Evolutionary conservation across 53 echinoderm and acorn worm genomes (phyloP).

Genomic region (Astropecten irregularis): DNA sequence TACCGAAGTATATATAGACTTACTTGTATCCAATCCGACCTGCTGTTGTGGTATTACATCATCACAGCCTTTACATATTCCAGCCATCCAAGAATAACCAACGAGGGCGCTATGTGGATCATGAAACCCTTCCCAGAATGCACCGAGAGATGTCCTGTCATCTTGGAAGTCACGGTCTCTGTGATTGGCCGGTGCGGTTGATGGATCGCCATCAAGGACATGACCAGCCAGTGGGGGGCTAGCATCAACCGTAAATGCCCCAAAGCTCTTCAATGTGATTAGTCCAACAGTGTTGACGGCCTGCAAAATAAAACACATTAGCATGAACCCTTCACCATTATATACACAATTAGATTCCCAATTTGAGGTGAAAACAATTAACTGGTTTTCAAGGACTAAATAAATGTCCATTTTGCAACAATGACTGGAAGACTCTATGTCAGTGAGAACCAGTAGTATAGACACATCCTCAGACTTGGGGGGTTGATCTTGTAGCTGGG

Average conservation of each 20-base stretch:
- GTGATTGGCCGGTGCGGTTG: neutral
- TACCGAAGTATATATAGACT: too few relatives aligned
- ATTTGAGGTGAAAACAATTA: neutral
- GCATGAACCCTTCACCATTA: neutral
- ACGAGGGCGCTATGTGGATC: slow-evolving; percentile 42
- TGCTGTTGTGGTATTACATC: slow-evolving; percentile 44
- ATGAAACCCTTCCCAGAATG: slow-evolving; percentile 64
- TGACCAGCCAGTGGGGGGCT: slow-evolving; percentile 52
- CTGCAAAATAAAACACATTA: neutral
- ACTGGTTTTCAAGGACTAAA: too few relatives aligned
- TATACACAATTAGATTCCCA: too few relatives aligned
- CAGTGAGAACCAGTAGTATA: slow-evolving; percentile 15
- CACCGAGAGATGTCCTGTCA: slow-evolving; percentile 16
- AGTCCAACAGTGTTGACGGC: slow-evolving; percentile 14
- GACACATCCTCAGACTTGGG: too few relatives aligned
- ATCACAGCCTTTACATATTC: slow-evolving; percentile 43
- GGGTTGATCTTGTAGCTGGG: neutral
- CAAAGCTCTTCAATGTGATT: neutral
- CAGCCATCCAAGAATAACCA: slow-evolving; percentile 29
- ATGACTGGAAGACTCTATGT: too few relatives aligned
- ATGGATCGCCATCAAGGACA: slow-evolving; percentile 50
- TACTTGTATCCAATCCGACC: slow-evolving; percentile 34
- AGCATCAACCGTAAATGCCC: slow-evolving; percentile 45
- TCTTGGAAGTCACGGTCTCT: slow-evolving; percentile 56
- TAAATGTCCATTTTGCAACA: too few relatives aligned